Evolutionary conservation across 2,797 vertebrate species (phyloP), one percentile per base, ranked within the genome.

Genomic region (Esox masquinongy): DNA sequence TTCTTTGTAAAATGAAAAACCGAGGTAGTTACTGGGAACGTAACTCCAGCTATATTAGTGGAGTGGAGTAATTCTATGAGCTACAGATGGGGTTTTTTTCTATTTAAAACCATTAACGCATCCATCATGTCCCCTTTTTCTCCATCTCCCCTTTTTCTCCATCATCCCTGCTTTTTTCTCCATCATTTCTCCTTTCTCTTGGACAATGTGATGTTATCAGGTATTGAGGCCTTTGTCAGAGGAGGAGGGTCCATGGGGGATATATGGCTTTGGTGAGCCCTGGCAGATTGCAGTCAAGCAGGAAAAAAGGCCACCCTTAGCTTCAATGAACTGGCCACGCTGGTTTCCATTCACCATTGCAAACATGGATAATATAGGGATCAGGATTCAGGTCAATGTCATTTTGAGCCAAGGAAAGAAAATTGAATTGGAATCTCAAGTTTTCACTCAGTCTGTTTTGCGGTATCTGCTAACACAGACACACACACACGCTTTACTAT

Each of bases 211-310:
- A 82, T 83, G 79, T 78, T 47, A 72, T 74, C 17, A 6, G 19
- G 19, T 76, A 79, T 77, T 71, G 36, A 72, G 72, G 78, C 56
- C 69, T 31, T 9, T 47, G 82, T 74, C 1, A 43, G 81, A 76
- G 75, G 80, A 61, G 72, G 63, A 36, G 7, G 74, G 66, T 83
- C 85, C 75, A n/a, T 76, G 3, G 3, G 56, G 82, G 87, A 80
- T 79, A 79, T 77, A 5, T 77, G 31, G 4, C 79, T 77, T 72
- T 78, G 51, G 19, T 5, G 16, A 51, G 17, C 22, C 75, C 72
- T 31, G 66, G 67, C 77, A 84, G 80, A 61, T 70, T 64, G 67
- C 67, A 76, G 76, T 83, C 69, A 79, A 74, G 49, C 74, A 67
- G 74, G 64, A 39, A 61, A 74, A 75, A 61, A 26, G 4, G 70